A percentile compares a stretch with the other conserved stretches of the same genome.
Evolutionary conservation across 2,888 invertebrate genomes (phyloP).

Genomic region (Diachrysia chrysitis): DNA sequence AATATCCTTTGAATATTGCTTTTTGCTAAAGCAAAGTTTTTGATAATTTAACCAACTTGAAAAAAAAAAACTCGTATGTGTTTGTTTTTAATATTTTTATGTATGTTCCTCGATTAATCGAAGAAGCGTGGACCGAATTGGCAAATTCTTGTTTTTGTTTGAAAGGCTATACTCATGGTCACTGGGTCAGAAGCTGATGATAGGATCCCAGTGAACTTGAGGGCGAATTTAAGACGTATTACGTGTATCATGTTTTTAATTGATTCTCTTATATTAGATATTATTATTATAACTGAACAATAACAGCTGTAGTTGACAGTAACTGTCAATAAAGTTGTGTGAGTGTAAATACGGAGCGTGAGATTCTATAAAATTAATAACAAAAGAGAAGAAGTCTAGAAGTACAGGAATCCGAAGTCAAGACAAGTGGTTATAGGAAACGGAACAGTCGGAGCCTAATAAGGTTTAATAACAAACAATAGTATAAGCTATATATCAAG

Average conservation of each 20-base stretch:
- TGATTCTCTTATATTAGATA: background rate
- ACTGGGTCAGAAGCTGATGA: too few relatives aligned
- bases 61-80: too few relatives aligned
- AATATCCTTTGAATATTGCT: conserved; percentile 14
- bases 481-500: conserved; percentile 43
- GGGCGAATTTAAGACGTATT: too few relatives aligned
- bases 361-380: background rate
- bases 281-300: too few relatives aligned
- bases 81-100: too few relatives aligned
- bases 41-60: too few relatives aligned
- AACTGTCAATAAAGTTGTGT: background rate
- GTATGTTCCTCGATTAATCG: too few relatives aligned
- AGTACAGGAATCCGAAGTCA: conserved; percentile 7
- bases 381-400: background rate
- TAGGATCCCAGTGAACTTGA: too few relatives aligned
- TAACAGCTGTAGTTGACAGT: background rate
- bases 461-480: conserved; percentile 46
- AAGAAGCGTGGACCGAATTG: too few relatives aligned
- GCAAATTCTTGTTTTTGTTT: too few relatives aligned
- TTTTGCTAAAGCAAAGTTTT: conserved; percentile 9
- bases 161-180: too few relatives aligned
- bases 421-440: conserved; percentile 35
- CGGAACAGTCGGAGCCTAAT: conserved; percentile 32
- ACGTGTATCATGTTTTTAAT: background rate
- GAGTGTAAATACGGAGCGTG: background rate